These are phyloP conservation scores for Malurus splendens DNA, from an alignment of 2,797 vertebrate species.

Conservation along the genomic window DNA sequence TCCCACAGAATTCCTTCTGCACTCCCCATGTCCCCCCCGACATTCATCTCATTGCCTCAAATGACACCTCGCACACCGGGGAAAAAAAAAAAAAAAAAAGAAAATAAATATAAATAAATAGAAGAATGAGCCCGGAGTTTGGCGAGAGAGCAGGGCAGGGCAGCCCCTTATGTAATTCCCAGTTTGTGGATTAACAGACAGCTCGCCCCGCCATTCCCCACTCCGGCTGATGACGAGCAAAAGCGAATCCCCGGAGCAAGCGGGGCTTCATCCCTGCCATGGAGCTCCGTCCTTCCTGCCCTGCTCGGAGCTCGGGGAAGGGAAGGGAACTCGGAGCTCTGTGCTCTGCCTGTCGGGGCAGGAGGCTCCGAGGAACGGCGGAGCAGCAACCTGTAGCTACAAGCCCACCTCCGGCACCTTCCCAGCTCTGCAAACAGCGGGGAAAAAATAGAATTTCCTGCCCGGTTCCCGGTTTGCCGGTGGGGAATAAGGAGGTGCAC, in stretches of 20 bases:
- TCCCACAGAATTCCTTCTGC: not conserved
- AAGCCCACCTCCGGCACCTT: not conserved
- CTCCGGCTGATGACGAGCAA: not conserved
- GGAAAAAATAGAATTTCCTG: not conserved
- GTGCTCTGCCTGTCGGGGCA: slow-evolving; percentile 32
- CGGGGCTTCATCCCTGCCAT: not conserved
- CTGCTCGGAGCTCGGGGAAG: not conserved
- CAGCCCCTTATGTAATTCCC: not conserved
- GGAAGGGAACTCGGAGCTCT: not conserved
- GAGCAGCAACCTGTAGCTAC: slow-evolving; percentile 26
- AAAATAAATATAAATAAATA: fast-evolving
- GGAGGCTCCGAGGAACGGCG: not conserved
- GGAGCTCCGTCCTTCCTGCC: not conserved
- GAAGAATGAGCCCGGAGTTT: not conserved
- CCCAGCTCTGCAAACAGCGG: not conserved
- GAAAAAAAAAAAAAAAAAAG: fast-evolving
- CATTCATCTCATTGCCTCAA: not conserved
- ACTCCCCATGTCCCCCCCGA: not conserved
- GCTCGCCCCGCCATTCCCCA: not conserved
- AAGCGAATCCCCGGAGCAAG: not conserved
- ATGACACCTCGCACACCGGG: not conserved
- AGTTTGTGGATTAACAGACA: not conserved
- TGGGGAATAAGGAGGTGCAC: not conserved
- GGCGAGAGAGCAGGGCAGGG: not conserved
- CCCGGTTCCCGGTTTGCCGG: not conserved